A percentile compares a stretch with the other conserved stretches of the same genome.
These are phyloP conservation scores for Erebia aethiops DNA, from an alignment of 2,888 invertebrate genomes.

Conservation along the genomic window DNA sequence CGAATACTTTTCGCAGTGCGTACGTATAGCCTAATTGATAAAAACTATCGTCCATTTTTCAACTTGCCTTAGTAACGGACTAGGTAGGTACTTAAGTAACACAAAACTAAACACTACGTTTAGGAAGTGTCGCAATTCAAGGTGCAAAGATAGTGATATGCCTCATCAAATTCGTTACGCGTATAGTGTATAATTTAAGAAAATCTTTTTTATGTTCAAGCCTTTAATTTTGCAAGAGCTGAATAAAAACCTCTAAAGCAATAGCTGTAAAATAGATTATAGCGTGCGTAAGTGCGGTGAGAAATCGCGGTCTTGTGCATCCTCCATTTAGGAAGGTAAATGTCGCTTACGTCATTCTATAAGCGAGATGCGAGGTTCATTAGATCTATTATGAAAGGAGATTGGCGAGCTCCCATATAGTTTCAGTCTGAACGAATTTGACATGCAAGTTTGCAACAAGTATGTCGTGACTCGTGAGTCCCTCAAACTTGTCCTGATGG, in stretches of 20 bases:
- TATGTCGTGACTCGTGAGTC: too few relatives aligned
- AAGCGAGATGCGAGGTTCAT: constrained; percentile 38
- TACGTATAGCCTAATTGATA: too few relatives aligned
- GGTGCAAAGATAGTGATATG: constrained; percentile 29
- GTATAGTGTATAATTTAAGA: constrained; percentile 36
- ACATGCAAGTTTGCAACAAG: too few relatives aligned
- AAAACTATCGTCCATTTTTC: too few relatives aligned
- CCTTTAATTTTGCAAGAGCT: constrained; percentile 13
- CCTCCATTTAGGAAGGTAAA: constrained; percentile 25
- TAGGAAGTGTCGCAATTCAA: constrained; percentile 9
- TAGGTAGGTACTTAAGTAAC: too few relatives aligned
- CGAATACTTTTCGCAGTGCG: too few relatives aligned
- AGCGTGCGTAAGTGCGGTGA: constrained; percentile 16
- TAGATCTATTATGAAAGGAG: constrained; percentile 36
- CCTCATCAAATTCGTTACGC: constrained; percentile 33
- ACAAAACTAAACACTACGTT: too few relatives aligned
- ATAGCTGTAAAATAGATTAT: constrained; percentile 9
- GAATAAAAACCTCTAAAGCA: constrained; percentile 18
- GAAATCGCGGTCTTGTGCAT: constrained; percentile 26
- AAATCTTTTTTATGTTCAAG: constrained; percentile 28
- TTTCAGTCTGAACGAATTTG: constrained; percentile 6
- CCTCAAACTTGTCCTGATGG: too few relatives aligned
- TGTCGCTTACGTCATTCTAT: constrained; percentile 38
- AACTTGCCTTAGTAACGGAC: too few relatives aligned
- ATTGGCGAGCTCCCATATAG: too few relatives aligned